A percentile compares a stretch with the other conserved stretches of the same genome.
phyloP scores from a whole-genome alignment of 2,797 vertebrate species.

The Numenius phaeopus region DNA sequence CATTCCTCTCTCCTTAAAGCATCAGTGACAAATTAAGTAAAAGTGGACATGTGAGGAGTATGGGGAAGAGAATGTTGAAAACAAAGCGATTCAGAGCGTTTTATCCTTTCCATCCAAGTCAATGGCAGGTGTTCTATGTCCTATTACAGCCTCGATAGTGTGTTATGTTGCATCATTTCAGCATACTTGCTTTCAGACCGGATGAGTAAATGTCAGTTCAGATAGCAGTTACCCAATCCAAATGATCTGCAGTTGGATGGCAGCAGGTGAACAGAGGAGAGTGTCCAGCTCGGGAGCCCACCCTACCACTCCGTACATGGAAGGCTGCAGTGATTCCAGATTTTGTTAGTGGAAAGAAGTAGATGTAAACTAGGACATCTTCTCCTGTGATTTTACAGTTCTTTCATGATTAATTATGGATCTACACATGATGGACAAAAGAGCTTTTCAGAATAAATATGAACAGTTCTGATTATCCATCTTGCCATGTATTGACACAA shows the following conservation, averaged over 20 bases:
- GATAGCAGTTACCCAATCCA: conserved; percentile 36
- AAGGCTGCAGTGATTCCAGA: not conserved
- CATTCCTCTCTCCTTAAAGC: conserved; percentile 25
- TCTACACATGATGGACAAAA: not conserved
- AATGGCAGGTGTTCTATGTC: conserved; percentile 66
- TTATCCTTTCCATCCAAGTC: conserved; percentile 30
- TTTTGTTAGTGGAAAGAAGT: not conserved
- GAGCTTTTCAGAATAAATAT: not conserved
- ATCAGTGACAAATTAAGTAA: conserved; percentile 38
- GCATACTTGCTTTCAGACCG: conserved; percentile 18
- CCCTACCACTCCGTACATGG: not conserved
- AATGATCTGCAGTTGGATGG: conserved; percentile 44
- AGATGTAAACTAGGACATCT: conserved; percentile 3
- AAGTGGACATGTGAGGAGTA: not conserved
- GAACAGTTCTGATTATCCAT: conserved; percentile 30
- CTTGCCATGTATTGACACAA: conserved; percentile 47
- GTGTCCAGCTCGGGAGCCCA: not conserved
- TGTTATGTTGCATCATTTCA: conserved; percentile 42
- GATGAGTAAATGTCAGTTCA: conserved; percentile 30
- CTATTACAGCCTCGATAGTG: conserved; percentile 24
- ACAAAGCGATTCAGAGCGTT: conserved; percentile 64
- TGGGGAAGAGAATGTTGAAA: conserved; percentile 32
- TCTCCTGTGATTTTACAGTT: conserved; percentile 13
- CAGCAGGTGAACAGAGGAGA: conserved; percentile 44
- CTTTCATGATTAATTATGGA: not conserved